A percentile compares a stretch with the other conserved stretches of the same genome.
phyloP scores from a whole-genome alignment of 2,888 invertebrate species.

The Aethes cnicana region DNA sequence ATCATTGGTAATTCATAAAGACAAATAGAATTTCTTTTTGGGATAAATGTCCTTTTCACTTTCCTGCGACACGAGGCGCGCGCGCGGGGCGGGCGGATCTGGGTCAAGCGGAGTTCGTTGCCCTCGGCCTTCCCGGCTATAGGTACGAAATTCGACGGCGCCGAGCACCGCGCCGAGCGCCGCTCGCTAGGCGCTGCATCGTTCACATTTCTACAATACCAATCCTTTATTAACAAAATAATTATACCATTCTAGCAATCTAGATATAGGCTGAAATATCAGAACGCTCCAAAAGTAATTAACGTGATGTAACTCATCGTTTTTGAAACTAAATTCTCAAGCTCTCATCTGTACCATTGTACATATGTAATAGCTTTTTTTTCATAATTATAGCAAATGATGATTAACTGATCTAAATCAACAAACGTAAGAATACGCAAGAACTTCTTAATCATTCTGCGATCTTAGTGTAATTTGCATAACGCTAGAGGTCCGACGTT shows the following conservation, averaged over 20 bases:
- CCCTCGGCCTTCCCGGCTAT: slow-evolving; percentile 82
- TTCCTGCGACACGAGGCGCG: slow-evolving; percentile 56
- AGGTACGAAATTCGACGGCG: slow-evolving; percentile 78
- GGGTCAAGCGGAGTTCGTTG: slow-evolving; percentile 81
- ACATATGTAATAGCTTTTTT: background rate
- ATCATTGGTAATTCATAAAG: slow-evolving; percentile 17
- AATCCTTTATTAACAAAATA: no score
- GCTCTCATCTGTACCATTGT: slow-evolving; percentile 2
- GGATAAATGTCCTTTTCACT: slow-evolving; percentile 71
- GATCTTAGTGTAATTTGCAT: slow-evolving; percentile 13
- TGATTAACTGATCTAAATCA: slow-evolving; percentile 9
- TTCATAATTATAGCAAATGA: slow-evolving; percentile 4
- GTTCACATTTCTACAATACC: no score
- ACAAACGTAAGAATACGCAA: slow-evolving; percentile 13
- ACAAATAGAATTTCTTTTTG: slow-evolving; percentile 38
- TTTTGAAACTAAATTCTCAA: background rate
- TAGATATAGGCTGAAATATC: background rate
- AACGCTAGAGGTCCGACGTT: background rate
- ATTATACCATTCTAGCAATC: background rate
- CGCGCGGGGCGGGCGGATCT: slow-evolving; percentile 53
- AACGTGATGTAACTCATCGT: background rate
- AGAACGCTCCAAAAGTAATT: background rate
- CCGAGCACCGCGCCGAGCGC: slow-evolving; percentile 64
- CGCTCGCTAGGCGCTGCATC: no score
- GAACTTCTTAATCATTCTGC: slow-evolving; percentile 4